phyloP scores from a whole-genome alignment of 2,797 vertebrate genomes.

The Xyrichtys novacula region DNA sequence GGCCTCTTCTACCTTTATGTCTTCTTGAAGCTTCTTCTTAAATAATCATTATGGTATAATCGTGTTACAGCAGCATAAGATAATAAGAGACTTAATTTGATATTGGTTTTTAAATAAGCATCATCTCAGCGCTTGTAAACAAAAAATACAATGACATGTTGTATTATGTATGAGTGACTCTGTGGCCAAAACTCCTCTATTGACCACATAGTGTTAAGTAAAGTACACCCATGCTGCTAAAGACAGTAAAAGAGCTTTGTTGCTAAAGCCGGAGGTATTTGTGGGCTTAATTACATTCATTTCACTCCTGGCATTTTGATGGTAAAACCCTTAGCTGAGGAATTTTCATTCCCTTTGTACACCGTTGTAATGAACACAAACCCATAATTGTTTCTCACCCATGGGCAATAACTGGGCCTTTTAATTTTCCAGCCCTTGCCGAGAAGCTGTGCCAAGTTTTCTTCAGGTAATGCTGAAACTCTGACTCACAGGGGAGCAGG shows the following conservation, averaged over 20 bases:
- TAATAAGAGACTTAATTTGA: conserved; percentile 35
- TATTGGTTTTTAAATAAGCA: conserved; percentile 32
- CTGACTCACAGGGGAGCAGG: conserved; percentile 68
- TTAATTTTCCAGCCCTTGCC: conserved; percentile 78
- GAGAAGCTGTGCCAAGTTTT: conserved; percentile 74
- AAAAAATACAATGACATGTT: conserved; percentile 47
- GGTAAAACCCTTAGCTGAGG: conserved; percentile 79
- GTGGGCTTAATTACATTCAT: conserved; percentile 80
- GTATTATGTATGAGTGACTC: conserved; percentile 32
- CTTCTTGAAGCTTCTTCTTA: too few species aligned
- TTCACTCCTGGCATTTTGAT: conserved; percentile 78
- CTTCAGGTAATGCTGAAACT: conserved; percentile 74
- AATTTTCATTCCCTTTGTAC: conserved; percentile 81
- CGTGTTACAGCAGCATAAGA: too few species aligned
- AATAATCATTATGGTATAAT: too few species aligned
- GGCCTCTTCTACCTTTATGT: too few species aligned
- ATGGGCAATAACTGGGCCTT: conserved; percentile 73
- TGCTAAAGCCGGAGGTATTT: conserved; percentile 76
- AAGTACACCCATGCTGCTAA: conserved; percentile 60
- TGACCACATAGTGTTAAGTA: conserved; percentile 53
- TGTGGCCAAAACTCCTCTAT: conserved; percentile 37
- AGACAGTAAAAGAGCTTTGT: conserved; percentile 74
- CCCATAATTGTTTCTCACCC: conserved; percentile 83
- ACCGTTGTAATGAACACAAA: conserved; percentile 80
- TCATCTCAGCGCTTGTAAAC: conserved; percentile 44